Evolutionary conservation across 2,888 invertebrate species (phyloP).

Genomic region (Panopea generosa): DNA sequence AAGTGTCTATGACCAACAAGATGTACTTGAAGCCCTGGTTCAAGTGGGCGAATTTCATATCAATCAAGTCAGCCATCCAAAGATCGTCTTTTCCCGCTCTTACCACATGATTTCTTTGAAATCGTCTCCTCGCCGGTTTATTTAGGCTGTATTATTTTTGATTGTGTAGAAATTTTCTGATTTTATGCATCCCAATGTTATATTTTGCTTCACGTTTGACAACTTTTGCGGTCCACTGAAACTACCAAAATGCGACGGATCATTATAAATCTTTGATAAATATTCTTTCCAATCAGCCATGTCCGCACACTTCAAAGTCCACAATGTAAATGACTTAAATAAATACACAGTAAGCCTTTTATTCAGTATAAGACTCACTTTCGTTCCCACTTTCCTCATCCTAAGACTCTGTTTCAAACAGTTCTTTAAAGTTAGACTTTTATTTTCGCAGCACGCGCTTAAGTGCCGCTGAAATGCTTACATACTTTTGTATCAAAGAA

Average conservation of each 20-base stretch:
- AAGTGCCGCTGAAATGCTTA: too few relatives aligned
- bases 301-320: background rate
- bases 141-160: conserved; percentile 3
- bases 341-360: background rate
- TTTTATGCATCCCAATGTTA: background rate
- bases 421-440: too few relatives aligned
- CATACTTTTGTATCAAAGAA: too few relatives aligned
- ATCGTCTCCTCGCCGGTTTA: conserved; percentile 1
- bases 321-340: conserved; percentile 7
- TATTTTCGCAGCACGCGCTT: too few relatives aligned
- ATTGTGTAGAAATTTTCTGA: conserved; percentile 6
- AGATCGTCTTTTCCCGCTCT: conserved; percentile 14
- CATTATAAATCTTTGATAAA: too few relatives aligned
- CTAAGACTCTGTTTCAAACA: too few relatives aligned
- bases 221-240: too few relatives aligned
- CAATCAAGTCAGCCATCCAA: conserved; percentile 23
- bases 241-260: too few relatives aligned
- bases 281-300: conserved; percentile 5
- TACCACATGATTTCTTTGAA: conserved; percentile 4
- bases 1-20: conserved; percentile 16
- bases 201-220: too few relatives aligned
- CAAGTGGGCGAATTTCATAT: conserved; percentile 12
- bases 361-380: too few relatives aligned
- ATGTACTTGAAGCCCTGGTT: conserved; percentile 6
- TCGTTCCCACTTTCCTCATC: too few relatives aligned